These are phyloP conservation scores for Galeopsomyia nigrocyanea DNA, from an alignment of 2,888 invertebrate species.

Conservation along the genomic window DNA sequence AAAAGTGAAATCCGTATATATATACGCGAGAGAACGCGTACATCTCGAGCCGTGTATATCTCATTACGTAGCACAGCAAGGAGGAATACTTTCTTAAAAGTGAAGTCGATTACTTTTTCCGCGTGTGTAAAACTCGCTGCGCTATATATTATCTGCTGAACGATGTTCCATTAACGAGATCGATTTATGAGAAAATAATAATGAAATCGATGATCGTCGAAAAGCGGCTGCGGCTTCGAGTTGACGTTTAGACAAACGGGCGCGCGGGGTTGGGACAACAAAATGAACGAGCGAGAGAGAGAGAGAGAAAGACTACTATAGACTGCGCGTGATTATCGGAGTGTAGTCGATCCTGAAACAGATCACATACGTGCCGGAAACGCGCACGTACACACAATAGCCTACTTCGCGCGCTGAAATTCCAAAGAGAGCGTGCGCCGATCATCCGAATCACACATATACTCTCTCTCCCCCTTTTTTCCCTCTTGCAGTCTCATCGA, in stretches of 20 bases:
- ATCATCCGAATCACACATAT: conserved; percentile 4
- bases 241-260: too few relatives aligned
- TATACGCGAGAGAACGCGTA: too few relatives aligned
- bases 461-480: not conserved
- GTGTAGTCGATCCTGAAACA: not conserved
- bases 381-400: conserved; percentile 14
- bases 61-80: not conserved
- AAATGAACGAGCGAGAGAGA: too few relatives aligned
- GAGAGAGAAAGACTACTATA: too few relatives aligned
- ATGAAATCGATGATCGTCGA: too few relatives aligned
- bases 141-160: conserved; percentile 19
- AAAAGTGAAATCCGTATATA: too few relatives aligned
- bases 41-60: too few relatives aligned
- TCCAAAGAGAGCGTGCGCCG: conserved; percentile 12
- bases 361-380: conserved; percentile 8
- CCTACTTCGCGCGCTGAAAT: conserved; percentile 27
- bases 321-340: not conserved
- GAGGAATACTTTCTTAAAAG: conserved; percentile 5
- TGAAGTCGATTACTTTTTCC: conserved; percentile 3
- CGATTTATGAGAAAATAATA: too few relatives aligned
- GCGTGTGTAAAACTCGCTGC: not conserved
- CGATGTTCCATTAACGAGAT: too few relatives aligned
- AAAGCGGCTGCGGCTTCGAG: too few relatives aligned
- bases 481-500: conserved; percentile 1
- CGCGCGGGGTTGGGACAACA: too few relatives aligned